Base-by-base conservation (phyloP, 1,140 invertebrate genomes). In the Drosophila sp. region DNA sequence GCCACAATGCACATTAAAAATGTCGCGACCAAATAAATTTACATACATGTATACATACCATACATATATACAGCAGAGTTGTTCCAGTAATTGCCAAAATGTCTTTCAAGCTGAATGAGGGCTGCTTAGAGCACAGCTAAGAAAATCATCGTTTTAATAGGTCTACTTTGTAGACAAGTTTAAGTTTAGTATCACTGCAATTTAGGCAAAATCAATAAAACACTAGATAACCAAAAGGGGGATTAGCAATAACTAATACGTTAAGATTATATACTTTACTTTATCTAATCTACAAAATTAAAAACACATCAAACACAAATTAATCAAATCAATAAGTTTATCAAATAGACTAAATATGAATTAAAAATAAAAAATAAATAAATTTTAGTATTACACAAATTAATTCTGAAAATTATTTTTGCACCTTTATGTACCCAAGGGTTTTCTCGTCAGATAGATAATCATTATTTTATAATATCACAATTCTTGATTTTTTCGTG, bases 1-100 rank as follows among this genome's bases (percentile, higher is more conserved):
- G 82, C 76, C 82, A 87, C 67, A 32, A 21, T 41, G 51, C 34
- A 71, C 82, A 87, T 87, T 82, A 87, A 89, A 77, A 84, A 43
- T 66, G 56, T 67, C 9, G 46, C 48, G 58, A 50, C 32, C 59
- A 41, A 48, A 50, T 32, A 43, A 21, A 32, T 40, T 11, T 11
- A 25, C 25, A 38, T 38, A 14, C 21, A 40, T 48, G 32, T 64
- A 40, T 7, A 56, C 8, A 56, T n/a, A n/a, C n/a, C n/a, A n/a
- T n/a, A n/a, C 25, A 25, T 7, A 56, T n/a, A 21, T 2, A 56
- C 16, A 56, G 5, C 32, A 18, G 13, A 41, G 18, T 13, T 40
- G n/a, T 36, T 40, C 53, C 18, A 53, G 9, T 53, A 50, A 50
- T 50, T 50, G n/a, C 13, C 27, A 27, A 46, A 46, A n/a, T 13